Percentiles rank a stretch among this genome's conserved stretches.
Evolutionary conservation across 2,797 vertebrate genomes (phyloP).

Genomic region (Anisognathus igniventris): DNA sequence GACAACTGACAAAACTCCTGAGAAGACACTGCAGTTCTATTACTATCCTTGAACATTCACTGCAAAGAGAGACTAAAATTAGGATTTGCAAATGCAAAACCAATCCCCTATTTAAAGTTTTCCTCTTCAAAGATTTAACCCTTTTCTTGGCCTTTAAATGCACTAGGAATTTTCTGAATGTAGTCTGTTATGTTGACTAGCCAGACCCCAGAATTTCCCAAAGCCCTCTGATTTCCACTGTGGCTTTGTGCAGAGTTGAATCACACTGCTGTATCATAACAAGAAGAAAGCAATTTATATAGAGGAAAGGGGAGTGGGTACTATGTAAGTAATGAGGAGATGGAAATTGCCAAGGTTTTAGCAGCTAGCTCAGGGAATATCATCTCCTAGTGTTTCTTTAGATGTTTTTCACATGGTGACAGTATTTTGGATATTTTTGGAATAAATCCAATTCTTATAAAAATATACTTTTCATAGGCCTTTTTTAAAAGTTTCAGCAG

Average conservation of each 20-base stretch:
- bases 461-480: background rate
- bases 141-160: conserved; percentile 1
- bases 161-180: background rate
- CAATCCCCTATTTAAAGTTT: background rate
- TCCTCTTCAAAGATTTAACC: background rate
- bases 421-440: background rate
- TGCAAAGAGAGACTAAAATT: background rate
- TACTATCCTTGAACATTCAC: conserved; percentile 34
- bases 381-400: background rate
- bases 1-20: conserved; percentile 45
- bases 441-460: background rate
- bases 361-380: background rate
- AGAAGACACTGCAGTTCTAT: conserved; percentile 22
- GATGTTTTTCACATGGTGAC: background rate
- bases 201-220: background rate
- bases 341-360: background rate
- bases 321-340: background rate
- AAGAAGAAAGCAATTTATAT: background rate
- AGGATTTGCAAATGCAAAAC: conserved; percentile 1
- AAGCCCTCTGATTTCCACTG: background rate
- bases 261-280: background rate
- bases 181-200: background rate
- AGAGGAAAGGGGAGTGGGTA: background rate
- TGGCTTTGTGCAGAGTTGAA: background rate
- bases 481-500: background rate